Evolutionary conservation across 2,113 vertebrate species (phyloP), one percentile per base, ranked within the genome.

Genomic region (Gallinago jamesoni): DNA sequence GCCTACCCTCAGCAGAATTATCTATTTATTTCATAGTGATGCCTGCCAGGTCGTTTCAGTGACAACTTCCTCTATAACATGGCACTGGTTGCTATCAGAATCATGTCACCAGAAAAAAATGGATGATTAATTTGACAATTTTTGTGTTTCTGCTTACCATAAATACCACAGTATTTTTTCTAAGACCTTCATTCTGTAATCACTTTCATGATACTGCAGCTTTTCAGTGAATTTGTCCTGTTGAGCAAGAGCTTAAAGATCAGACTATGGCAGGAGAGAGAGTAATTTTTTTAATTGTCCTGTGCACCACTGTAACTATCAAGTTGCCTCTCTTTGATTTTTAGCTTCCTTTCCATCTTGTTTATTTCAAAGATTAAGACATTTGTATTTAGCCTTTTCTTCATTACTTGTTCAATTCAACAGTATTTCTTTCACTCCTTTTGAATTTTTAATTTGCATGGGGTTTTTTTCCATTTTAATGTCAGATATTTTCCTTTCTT

Each of bases 261-360:
- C 47, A 41, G 37, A 45, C 12, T 16, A 17, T 6, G 5, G 17
- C 0, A 3, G 17, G 9, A 7, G 19, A 60, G 5, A 47, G 10
- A 33, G 21, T 1, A 1, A 3, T 30, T 28, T 43, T 20, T 67
- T 43, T 2, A 75, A 56, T 60, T 57, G 14, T 31, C 22, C 4
- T 85, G 20, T 84, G 14, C 52, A 70, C 57, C 68, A 66, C 25
- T 74, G 25, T 43, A 85, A 43, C 21, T 68, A 68, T 72, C 30
- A 85, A 83, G 22, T 35, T 45, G 6, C 15, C 27, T 48, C 15
- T 52, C n/a, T 70, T 78, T 28, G 9, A 7, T 48, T 87, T 7
- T 80, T 66, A 73, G 10, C 4, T 79, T 90, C 21, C 11, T 6
- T 13, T 80, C 14, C 9, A 33, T 30, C 27, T 62, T 70, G 33